Conservation (phyloP, 2,797 vertebrate species). For the Gymnoscopelus microlampas region DNA sequence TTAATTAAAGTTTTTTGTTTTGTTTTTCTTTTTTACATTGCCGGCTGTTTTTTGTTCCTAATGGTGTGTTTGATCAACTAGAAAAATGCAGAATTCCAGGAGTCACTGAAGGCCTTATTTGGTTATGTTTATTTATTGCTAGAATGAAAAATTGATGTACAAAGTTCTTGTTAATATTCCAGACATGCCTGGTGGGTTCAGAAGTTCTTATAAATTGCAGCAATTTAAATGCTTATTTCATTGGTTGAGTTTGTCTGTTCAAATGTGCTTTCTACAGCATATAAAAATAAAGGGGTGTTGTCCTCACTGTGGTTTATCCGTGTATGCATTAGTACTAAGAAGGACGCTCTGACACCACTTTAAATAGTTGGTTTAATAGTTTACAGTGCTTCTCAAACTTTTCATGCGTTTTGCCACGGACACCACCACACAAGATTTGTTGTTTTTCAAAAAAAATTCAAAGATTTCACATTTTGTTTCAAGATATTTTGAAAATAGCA, state of each 20-base stretch:
- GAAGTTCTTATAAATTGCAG: not conserved
- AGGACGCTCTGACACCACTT: not conserved
- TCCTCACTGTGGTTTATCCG: not conserved
- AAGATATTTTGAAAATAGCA: too few relatives aligned
- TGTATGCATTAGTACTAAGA: not conserved
- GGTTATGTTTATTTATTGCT: not conserved
- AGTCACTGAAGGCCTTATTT: slow-evolving; percentile 1
- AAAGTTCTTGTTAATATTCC: not conserved
- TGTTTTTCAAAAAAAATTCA: too few relatives aligned
- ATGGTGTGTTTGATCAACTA: slow-evolving; percentile 13
- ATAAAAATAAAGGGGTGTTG: not conserved
- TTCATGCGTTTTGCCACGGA: too few relatives aligned
- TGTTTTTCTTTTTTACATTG: slow-evolving; percentile 69
- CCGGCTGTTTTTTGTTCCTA: slow-evolving; percentile 37
- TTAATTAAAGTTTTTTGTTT: slow-evolving; percentile 77
- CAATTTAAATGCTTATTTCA: not conserved
- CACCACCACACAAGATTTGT: too few relatives aligned
- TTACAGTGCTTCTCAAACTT: too few relatives aligned
- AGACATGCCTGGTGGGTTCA: not conserved
- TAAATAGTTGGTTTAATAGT: not conserved
- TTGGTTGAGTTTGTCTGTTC: not conserved
- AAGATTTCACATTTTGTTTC: too few relatives aligned
- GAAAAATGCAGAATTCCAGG: not conserved
- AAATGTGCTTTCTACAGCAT: not conserved
- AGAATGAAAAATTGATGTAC: not conserved